Percentiles rank a stretch among this genome's conserved stretches.
Conservation (phyloP, 1,140 invertebrate species). For the Oscheius sp. region DNA sequence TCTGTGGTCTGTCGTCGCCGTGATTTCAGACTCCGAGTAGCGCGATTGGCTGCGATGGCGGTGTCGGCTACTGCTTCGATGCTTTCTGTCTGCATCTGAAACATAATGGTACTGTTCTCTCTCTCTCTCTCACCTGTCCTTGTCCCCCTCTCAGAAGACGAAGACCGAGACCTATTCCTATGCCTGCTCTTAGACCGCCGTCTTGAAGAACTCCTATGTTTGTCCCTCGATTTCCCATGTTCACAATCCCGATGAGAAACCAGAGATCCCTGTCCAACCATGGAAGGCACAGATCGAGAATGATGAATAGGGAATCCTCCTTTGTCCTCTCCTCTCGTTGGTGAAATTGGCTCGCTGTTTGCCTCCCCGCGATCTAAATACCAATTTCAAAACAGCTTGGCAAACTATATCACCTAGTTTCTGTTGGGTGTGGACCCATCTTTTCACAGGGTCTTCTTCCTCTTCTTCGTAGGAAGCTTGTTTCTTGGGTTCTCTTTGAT, state of each 20-base stretch:
- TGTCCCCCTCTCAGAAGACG: not conserved
- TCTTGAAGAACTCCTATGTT: conserved; percentile 36
- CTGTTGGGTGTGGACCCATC: conserved; percentile 41
- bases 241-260: conserved; percentile 34
- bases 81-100: conserved; percentile 11
- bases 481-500: conserved; percentile 6
- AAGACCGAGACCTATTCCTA: conserved; percentile 24
- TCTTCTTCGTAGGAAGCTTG: not conserved
- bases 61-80: conserved; percentile 8
- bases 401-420: conserved; percentile 10
- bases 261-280: conserved; percentile 35
- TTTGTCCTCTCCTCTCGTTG: conserved; percentile 8
- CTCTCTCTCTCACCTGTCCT: not conserved
- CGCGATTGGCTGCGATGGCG: conserved; percentile 23
- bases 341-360: conserved; percentile 42
- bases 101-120: not conserved
- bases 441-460: conserved; percentile 38
- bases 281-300: conserved; percentile 39
- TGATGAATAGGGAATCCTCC: conserved; percentile 19
- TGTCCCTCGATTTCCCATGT: conserved; percentile 8
- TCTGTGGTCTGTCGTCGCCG: conserved; percentile 9
- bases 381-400: not conserved
- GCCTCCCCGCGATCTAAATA: conserved; percentile 31
- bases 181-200: conserved; percentile 34
- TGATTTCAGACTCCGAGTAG: conserved; percentile 30